phyloP scores from a whole-genome alignment of 2,797 vertebrate genomes.

The Pterois miles region DNA sequence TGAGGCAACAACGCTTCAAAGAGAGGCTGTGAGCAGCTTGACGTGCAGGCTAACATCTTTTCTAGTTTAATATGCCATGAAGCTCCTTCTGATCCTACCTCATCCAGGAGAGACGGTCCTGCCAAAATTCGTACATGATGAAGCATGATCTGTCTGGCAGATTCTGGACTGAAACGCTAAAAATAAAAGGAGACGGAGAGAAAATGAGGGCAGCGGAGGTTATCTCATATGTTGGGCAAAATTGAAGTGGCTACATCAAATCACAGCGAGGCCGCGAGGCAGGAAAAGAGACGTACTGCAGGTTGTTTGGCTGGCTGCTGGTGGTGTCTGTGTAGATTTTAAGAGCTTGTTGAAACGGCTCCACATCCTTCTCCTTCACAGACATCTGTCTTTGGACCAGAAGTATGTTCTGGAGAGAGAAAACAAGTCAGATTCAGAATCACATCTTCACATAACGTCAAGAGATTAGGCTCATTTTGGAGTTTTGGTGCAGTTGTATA shows the following conservation, averaged over 20 bases:
- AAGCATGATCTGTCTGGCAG: constrained; percentile 85
- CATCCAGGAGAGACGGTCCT: constrained; percentile 85
- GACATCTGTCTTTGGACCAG: constrained; percentile 92
- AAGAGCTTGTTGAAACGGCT: constrained; percentile 87
- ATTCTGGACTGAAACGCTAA: constrained; percentile 90
- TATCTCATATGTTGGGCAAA: constrained; percentile 16
- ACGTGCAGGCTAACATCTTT: constrained; percentile 2
- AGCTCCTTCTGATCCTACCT: constrained; percentile 66
- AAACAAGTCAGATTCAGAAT: background rate
- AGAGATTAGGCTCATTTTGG: background rate
- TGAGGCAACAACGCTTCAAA: constrained; percentile 31
- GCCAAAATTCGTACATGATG: constrained; percentile 86
- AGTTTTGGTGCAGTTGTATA: too few species aligned
- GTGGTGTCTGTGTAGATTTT: constrained; percentile 89
- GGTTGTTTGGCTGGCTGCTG: constrained; percentile 86
- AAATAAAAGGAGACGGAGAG: constrained; percentile 1
- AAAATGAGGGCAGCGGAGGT: constrained; percentile 1
- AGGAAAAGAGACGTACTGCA: constrained; percentile 84
- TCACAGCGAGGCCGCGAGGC: constrained; percentile 17
- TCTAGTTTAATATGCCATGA: background rate
- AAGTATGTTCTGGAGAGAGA: constrained; percentile 87
- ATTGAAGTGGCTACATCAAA: constrained; percentile 27
- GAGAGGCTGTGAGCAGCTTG: background rate
- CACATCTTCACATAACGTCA: background rate
- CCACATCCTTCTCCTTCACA: constrained; percentile 85